These are phyloP conservation scores for Rotaria magnacalcarata DNA, from an alignment of 2,888 invertebrate genomes.

Conservation along the genomic window DNA sequence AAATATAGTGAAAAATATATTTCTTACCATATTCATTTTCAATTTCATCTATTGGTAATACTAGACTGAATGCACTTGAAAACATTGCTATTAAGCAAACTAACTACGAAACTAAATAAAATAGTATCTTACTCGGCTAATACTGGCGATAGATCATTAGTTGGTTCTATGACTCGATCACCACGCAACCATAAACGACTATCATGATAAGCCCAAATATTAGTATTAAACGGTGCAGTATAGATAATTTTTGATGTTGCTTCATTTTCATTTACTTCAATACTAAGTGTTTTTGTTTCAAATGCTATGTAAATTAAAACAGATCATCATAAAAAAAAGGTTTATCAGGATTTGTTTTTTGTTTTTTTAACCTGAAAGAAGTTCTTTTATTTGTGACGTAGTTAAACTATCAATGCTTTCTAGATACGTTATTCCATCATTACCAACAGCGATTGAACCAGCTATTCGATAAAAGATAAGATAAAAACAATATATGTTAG, in stretches of 20 bases:
- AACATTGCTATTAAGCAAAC: neutral
- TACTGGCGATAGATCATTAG: slow-evolving; percentile 9
- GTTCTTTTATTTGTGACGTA: slow-evolving; percentile 11
- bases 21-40: slow-evolving; percentile 36
- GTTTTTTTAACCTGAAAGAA: neutral
- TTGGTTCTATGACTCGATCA: neutral
- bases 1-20: neutral
- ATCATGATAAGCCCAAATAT: slow-evolving; percentile 37
- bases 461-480: neutral
- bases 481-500: neutral
- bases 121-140: neutral
- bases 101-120: no score
- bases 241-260: neutral
- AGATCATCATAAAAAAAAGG: neutral
- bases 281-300: slow-evolving; percentile 15
- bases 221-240: neutral
- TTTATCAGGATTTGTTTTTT: neutral
- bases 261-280: slow-evolving; percentile 25
- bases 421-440: slow-evolving; percentile 15
- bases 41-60: slow-evolving; percentile 26
- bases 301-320: neutral
- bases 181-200: slow-evolving; percentile 7
- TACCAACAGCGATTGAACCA: neutral
- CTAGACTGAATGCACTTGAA: neutral
- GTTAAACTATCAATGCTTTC: slow-evolving; percentile 2